phyloP scores from a whole-genome alignment of 2,113 vertebrate species.

The Entelurus aequoreus region DNA sequence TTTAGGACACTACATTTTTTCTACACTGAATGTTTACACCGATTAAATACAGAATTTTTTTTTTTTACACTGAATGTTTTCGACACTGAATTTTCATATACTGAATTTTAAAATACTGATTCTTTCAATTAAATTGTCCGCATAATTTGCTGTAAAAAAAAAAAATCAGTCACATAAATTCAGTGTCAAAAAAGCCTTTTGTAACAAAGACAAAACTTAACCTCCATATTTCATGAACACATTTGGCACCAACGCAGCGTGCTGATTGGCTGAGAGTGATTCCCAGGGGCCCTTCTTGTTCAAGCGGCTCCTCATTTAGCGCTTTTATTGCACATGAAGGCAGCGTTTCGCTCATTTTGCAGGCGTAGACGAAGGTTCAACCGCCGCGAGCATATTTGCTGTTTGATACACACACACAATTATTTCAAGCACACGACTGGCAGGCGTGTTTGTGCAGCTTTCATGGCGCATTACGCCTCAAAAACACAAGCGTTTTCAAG shows the following conservation, averaged over 20 bases:
- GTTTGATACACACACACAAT: constrained; percentile 25
- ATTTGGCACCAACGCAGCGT: neutral
- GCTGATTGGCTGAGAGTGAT: constrained; percentile 3
- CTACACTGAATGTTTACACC: too few species aligned
- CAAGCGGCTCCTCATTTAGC: constrained; percentile 6
- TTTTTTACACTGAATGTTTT: too few species aligned
- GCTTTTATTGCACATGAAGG: constrained; percentile 10
- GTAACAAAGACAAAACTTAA: too few species aligned
- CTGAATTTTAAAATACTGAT: too few species aligned
- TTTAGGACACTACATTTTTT: too few species aligned
- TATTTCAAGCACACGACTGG: constrained; percentile 22
- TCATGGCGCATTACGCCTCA: neutral
- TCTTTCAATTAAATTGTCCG: too few species aligned
- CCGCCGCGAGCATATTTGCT: constrained; percentile 19
- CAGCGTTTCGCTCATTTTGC: constrained; percentile 11
- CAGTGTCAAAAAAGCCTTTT: too few species aligned
- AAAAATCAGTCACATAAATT: too few species aligned
- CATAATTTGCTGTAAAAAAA: too few species aligned
- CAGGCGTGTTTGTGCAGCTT: constrained; percentile 17
- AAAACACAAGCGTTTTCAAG: constrained; percentile 3
- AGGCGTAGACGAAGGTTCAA: constrained; percentile 23
- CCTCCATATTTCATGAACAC: too few species aligned
- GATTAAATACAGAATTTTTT: too few species aligned
- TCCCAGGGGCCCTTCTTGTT: constrained; percentile 1
- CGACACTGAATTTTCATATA: too few species aligned